Conservation (phyloP, 1,140 invertebrate species). For the Mylabris phalerata region DNA sequence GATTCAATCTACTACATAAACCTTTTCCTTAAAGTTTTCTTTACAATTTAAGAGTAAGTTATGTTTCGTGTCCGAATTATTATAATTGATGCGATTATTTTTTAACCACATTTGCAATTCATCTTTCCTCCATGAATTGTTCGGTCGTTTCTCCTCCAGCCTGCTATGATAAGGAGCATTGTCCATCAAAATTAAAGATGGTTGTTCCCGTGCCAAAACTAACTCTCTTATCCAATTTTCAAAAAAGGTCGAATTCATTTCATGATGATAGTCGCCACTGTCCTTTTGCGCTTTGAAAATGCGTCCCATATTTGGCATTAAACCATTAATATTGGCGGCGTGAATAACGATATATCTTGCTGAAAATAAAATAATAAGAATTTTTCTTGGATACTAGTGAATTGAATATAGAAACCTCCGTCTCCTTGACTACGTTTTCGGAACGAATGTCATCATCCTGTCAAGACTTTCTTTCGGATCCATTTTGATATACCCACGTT, state of each 20-base stretch:
- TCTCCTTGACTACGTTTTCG: no score
- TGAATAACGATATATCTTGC: no score
- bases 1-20: constrained; percentile 7
- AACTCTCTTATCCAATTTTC: neutral
- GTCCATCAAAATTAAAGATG: neutral
- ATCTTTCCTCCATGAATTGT: neutral
- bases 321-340: no score
- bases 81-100: neutral
- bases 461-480: no score
- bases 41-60: neutral
- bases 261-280: neutral
- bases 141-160: neutral
- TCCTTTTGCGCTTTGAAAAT: no score
- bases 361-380: no score
- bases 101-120: neutral
- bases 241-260: neutral
- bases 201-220: neutral
- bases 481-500: no score
- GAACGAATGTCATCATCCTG: no score
- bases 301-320: no score
- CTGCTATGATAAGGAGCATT: neutral
- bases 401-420: no score
- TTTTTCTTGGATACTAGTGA: no score
- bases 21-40: neutral
- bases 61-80: no score